Evolutionary conservation across 2,888 invertebrate species (phyloP).

Genomic region (Apantesis nais): DNA sequence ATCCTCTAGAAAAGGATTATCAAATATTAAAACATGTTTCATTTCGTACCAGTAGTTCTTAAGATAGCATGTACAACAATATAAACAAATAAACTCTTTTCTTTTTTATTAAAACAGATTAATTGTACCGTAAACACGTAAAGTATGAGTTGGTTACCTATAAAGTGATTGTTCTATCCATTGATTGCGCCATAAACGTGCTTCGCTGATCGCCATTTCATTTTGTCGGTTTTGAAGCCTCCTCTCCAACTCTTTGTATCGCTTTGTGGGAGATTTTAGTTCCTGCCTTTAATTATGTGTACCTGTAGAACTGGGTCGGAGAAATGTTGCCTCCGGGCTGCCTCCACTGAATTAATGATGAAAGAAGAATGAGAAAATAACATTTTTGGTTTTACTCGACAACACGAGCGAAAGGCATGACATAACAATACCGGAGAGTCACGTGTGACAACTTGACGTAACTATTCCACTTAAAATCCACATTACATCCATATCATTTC

Average conservation of each 20-base stretch:
- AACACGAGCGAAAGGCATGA: not conserved
- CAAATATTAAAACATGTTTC: not conserved
- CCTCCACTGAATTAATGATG: conserved; percentile 37
- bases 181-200: conserved; percentile 15
- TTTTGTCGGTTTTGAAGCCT: conserved; percentile 49
- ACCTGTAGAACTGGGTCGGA: conserved; percentile 54
- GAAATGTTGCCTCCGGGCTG: conserved; percentile 32
- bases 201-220: conserved; percentile 40
- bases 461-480: conserved; percentile 8
- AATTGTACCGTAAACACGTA: not conserved
- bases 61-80: not conserved
- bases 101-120: not conserved
- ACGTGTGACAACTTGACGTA: conserved; percentile 3
- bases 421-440: not conserved
- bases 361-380: too few species aligned
- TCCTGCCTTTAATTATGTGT: conserved; percentile 73
- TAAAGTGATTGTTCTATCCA: conserved; percentile 3
- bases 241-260: conserved; percentile 45
- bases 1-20: not conserved
- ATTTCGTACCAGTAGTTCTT: not conserved
- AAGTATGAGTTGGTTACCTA: not conserved
- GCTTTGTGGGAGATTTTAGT: conserved; percentile 57
- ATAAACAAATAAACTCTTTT: not conserved
- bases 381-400: too few species aligned
- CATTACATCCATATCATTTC: conserved; percentile 21